Percentiles rank a stretch among this genome's conserved stretches.
Evolutionary conservation across 1,140 invertebrate species (phyloP).

Genomic region (Araneus ventricosus): DNA sequence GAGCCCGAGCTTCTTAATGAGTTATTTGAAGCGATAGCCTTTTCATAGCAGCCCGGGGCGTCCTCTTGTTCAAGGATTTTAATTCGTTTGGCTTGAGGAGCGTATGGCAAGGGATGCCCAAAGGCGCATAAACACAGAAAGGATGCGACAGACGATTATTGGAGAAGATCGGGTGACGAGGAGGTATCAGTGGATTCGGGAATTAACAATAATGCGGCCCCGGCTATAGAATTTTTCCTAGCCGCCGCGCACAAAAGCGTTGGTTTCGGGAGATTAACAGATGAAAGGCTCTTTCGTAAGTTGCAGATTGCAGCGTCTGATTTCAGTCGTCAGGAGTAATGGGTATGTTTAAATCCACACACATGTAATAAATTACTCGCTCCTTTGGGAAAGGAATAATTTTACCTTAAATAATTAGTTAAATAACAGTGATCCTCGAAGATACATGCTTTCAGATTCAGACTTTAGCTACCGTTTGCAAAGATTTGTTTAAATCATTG

Average conservation of each 20-base stretch:
- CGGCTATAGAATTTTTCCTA: background rate
- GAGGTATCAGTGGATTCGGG: background rate
- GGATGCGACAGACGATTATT: background rate
- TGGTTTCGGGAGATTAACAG: too few species aligned
- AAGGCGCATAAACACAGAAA: background rate
- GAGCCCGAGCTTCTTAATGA: conserved; percentile 1
- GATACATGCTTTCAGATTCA: too few species aligned
- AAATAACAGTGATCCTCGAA: background rate
- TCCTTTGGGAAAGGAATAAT: background rate
- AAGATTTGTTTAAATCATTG: too few species aligned
- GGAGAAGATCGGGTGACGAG: background rate
- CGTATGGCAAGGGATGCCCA: background rate
- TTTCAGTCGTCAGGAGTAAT: too few species aligned
- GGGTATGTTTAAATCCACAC: background rate
- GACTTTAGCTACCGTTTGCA: too few species aligned
- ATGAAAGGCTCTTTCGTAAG: too few species aligned
- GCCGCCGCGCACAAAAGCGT: too few species aligned
- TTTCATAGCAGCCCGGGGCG: background rate
- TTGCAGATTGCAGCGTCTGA: too few species aligned
- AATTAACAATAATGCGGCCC: background rate
- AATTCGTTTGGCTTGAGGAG: background rate
- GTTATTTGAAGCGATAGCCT: conserved; percentile 1
- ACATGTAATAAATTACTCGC: background rate
- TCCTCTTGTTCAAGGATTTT: background rate
- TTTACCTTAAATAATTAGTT: background rate